Percentiles rank a stretch among this genome's conserved stretches.
Evolutionary conservation across 1,140 invertebrate species (phyloP).

Genomic region (Gerris buenoi): DNA sequence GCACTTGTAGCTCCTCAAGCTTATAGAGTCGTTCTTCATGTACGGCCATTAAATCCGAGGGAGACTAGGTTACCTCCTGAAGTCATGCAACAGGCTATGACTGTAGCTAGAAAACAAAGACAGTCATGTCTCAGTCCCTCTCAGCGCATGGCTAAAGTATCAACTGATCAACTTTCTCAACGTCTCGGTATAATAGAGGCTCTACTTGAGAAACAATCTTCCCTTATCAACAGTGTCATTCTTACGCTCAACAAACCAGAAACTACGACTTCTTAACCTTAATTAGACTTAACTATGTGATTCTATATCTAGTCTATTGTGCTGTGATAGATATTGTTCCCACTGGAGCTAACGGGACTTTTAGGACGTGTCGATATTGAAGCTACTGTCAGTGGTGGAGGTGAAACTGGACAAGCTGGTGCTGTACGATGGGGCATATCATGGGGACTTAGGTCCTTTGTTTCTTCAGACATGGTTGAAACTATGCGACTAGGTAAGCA

Average conservation of each 20-base stretch:
- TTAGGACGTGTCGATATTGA: constrained; percentile 68
- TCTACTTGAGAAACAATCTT: constrained; percentile 6
- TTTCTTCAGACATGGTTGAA: constrained; percentile 56
- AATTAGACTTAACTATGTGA: neutral
- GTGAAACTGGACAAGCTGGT: constrained; percentile 62
- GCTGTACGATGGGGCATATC: constrained; percentile 75
- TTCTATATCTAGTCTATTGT: neutral
- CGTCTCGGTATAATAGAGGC: constrained; percentile 4
- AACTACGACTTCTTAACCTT: neutral
- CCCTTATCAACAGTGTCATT: neutral
- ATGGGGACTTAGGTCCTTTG: constrained; percentile 61
- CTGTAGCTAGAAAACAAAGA: constrained; percentile 45
- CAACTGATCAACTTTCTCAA: neutral
- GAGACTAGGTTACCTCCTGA: constrained; percentile 60
- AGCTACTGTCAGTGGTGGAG: constrained; percentile 47
- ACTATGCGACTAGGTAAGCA: constrained; percentile 68
- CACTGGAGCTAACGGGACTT: constrained; percentile 63
- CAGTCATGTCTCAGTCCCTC: neutral
- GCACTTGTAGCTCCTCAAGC: constrained; percentile 58
- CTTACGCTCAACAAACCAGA: neutral
- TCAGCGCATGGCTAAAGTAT: neutral
- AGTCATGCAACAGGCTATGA: constrained; percentile 54
- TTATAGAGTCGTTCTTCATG: constrained; percentile 57
- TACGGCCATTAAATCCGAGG: constrained; percentile 60
- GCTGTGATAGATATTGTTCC: constrained; percentile 49